Conservation (phyloP, 2,888 invertebrate species). For the Priocnemis perturbator region DNA sequence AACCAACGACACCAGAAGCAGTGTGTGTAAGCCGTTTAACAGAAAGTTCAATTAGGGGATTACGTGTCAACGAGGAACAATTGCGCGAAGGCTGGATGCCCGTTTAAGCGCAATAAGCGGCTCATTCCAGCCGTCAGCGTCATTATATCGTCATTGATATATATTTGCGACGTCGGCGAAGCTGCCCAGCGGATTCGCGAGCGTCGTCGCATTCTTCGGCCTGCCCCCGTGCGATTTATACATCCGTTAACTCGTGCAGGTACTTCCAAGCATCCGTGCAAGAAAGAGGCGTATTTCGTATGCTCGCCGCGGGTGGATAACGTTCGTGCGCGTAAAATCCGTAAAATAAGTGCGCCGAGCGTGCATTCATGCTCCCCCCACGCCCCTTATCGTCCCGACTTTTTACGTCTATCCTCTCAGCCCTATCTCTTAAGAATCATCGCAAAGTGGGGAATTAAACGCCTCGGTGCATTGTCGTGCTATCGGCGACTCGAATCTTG, state of each 20-base stretch:
- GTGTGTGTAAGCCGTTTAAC: constrained; percentile 4
- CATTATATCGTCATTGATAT: constrained; percentile 26
- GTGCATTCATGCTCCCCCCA: no score
- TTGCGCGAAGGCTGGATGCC: constrained; percentile 37
- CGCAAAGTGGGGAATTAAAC: no score
- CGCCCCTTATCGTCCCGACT: no score
- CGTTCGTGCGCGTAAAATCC: no score
- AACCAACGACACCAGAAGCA: no score
- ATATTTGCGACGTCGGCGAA: constrained; percentile 5
- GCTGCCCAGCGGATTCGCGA: not conserved
- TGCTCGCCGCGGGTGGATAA: no score
- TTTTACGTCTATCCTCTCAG: no score
- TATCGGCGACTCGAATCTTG: no score
- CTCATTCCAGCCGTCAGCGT: constrained; percentile 31
- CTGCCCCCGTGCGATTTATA: constrained; percentile 37
- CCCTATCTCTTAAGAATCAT: no score
- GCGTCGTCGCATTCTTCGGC: constrained; percentile 1
- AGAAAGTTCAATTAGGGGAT: constrained; percentile 32
- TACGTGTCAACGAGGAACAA: constrained; percentile 48
- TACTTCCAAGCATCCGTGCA: constrained; percentile 15
- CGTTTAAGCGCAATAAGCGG: constrained; percentile 38
- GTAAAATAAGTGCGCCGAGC: no score
- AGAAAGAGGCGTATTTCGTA: no score
- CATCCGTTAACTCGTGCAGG: constrained; percentile 10
- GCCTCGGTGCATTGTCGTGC: no score